Conservation (phyloP, 2,797 vertebrate genomes). For the Tragopan temminckii region DNA sequence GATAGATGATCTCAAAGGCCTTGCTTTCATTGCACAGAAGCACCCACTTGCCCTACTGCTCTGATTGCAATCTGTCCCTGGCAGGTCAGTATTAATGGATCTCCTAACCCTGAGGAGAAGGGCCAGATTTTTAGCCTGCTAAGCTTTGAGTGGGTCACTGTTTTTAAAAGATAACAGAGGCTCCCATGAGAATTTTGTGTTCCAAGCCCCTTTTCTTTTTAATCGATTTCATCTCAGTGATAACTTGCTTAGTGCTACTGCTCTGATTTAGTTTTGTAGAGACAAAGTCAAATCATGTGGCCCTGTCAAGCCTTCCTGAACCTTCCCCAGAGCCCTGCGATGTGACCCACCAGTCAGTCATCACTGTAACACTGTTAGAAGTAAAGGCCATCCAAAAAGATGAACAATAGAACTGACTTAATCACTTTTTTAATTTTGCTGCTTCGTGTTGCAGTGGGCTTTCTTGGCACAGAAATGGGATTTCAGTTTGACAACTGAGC, state of each 20-base stretch:
- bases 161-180: neutral
- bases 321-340: neutral
- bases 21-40: neutral
- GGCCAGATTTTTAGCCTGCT: neutral
- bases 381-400: neutral
- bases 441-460: neutral
- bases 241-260: neutral
- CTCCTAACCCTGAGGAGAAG: neutral
- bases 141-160: neutral
- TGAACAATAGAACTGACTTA: neutral
- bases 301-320: neutral
- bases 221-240: neutral
- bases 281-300: neutral
- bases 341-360: neutral
- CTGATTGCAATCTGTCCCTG: neutral
- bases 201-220: neutral
- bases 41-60: neutral
- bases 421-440: neutral
- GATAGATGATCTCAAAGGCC: neutral
- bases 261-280: neutral
- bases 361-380: neutral
- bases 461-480: slow-evolving; percentile 2
- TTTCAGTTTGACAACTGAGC: slow-evolving; percentile 17
- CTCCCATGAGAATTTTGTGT: neutral
- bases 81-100: neutral